Percentiles rank a stretch among this genome's conserved stretches.
Evolutionary conservation across 2,113 vertebrate species (phyloP).

Genomic region (Cichladusa arquata): DNA sequence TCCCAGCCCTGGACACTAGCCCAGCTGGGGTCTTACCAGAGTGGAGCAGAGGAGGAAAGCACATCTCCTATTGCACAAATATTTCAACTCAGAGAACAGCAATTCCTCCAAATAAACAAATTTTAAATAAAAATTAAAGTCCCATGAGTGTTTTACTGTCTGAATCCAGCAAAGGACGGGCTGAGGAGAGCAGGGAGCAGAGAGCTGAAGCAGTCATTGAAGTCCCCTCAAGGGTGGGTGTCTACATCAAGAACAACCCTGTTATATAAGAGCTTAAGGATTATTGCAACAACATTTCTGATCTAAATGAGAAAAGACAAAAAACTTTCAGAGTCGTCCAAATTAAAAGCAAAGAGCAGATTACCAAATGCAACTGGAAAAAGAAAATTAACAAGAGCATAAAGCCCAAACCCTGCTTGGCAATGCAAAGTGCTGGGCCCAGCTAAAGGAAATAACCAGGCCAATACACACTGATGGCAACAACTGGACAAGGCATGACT

Average conservation of each 20-base stretch:
- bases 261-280: neutral
- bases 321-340: fast-evolving
- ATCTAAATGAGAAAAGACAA: neutral
- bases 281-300: neutral
- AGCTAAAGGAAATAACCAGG: neutral
- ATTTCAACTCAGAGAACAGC: neutral
- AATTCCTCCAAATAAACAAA: neutral
- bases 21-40: neutral
- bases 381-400: neutral
- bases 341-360: neutral
- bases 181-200: neutral
- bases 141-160: neutral
- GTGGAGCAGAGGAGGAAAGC: neutral
- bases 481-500: neutral
- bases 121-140: too few relatives aligned
- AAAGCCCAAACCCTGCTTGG: neutral
- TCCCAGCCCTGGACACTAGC: neutral
- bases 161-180: neutral
- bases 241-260: neutral
- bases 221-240: neutral
- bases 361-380: neutral
- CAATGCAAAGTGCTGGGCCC: neutral
- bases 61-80: neutral
- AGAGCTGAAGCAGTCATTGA: neutral
- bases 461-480: neutral